Conservation (phyloP, 2,888 invertebrate genomes). For the Pseudococcus viburni region DNA sequence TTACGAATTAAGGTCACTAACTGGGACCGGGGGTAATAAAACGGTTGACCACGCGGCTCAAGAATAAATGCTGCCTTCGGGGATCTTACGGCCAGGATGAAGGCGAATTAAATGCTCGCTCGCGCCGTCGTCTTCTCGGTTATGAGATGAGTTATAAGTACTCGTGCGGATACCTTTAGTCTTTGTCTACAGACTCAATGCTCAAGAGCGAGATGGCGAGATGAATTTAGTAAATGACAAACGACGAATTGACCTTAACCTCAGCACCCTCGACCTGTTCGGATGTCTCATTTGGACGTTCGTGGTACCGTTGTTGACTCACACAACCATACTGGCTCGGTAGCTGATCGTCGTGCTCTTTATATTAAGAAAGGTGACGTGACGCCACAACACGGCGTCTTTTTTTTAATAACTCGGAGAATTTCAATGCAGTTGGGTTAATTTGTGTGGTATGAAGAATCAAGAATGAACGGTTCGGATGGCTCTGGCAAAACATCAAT, state of each 20-base stretch:
- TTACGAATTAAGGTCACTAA: slow-evolving; percentile 54
- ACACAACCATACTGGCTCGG: not conserved
- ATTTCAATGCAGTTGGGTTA: not conserved
- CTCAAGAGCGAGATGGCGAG: not conserved
- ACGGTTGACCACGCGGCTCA: not conserved
- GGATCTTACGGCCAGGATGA: not conserved
- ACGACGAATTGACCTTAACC: slow-evolving; percentile 40
- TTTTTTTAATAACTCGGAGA: slow-evolving; percentile 7
- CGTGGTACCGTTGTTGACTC: not conserved
- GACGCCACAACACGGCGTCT: not conserved
- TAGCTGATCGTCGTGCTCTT: not conserved
- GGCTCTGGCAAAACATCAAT: not conserved
- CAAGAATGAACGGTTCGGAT: not conserved
- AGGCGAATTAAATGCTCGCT: slow-evolving; percentile 1
- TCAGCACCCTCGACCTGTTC: slow-evolving; percentile 34
- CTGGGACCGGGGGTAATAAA: not conserved
- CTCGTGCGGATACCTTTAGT: not conserved
- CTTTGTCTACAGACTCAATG: not conserved
- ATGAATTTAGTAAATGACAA: not conserved
- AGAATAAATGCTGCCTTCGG: not conserved
- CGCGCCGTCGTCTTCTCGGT: not conserved
- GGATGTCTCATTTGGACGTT: slow-evolving; percentile 7
- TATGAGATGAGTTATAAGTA: not conserved
- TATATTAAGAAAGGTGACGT: not conserved
- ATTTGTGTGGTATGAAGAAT: not conserved